phyloP scores from a whole-genome alignment of 2,888 invertebrate genomes.

The Cantharis flavilabris region DNA sequence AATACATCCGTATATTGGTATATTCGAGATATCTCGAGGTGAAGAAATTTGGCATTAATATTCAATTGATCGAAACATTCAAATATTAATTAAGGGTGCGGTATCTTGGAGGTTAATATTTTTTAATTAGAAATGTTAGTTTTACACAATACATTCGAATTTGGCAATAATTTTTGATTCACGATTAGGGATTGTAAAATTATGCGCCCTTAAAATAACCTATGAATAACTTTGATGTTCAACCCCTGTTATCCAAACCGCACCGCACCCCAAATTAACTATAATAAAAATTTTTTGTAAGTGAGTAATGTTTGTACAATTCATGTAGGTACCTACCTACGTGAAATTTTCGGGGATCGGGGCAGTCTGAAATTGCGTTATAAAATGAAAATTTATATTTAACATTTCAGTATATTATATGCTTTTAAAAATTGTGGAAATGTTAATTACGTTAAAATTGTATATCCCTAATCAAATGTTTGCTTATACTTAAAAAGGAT shows the following conservation, averaged over 20 bases:
- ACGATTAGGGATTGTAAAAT: neutral
- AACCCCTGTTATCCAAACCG: neutral
- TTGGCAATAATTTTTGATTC: neutral
- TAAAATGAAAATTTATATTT: neutral
- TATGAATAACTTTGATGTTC: neutral
- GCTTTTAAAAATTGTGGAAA: neutral
- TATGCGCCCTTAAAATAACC: neutral
- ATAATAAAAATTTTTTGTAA: neutral
- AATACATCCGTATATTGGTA: too few species aligned
- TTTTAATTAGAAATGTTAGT: too few species aligned
- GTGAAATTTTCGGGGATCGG: neutral
- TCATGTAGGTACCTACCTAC: neutral
- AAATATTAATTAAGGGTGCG: too few species aligned
- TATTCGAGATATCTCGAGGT: too few species aligned
- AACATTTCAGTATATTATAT: neutral
- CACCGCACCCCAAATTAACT: neutral
- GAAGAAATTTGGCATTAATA: too few species aligned
- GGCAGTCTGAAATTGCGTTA: neutral
- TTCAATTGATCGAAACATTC: too few species aligned
- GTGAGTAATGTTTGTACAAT: neutral
- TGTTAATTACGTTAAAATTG: neutral
- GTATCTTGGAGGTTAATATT: too few species aligned
- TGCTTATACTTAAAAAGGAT: neutral
- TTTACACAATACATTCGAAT: too few species aligned
- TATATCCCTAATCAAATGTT: neutral